phyloP scores from a whole-genome alignment of 1,140 invertebrate species.

The Lepidotrigona ventralis region DNA sequence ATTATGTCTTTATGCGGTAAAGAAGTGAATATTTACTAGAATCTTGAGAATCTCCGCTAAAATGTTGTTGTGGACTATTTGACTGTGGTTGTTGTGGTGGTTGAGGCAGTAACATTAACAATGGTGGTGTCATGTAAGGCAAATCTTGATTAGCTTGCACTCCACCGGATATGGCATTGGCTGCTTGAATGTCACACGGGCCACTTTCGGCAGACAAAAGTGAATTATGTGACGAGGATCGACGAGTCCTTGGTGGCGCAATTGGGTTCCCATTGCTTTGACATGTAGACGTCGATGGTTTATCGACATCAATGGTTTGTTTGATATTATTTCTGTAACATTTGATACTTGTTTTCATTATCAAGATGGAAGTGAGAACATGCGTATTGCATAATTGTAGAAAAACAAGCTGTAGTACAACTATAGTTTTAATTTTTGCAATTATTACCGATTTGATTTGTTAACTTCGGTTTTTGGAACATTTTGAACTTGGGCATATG shows the following conservation, averaged over 20 bases:
- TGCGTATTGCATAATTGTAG: not conserved
- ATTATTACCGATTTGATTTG: constrained; percentile 70
- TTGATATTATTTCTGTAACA: constrained; percentile 61
- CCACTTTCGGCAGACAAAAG: constrained; percentile 66
- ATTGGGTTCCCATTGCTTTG: constrained; percentile 71
- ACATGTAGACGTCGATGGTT: constrained; percentile 61
- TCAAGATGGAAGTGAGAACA: not conserved
- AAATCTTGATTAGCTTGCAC: constrained; percentile 92
- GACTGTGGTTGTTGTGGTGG: constrained; percentile 71
- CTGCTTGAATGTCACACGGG: constrained; percentile 84
- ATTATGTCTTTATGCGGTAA: not conserved
- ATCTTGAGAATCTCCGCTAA: constrained; percentile 92
- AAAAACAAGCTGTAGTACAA: not conserved
- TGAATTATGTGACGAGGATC: constrained; percentile 79
- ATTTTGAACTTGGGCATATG: constrained; percentile 84
- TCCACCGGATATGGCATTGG: constrained; percentile 90
- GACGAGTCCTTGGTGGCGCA: constrained; percentile 78
- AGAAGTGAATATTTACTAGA: constrained; percentile 83
- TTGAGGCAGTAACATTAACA: constrained; percentile 79
- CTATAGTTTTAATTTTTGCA: not conserved
- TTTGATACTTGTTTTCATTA: not conserved
- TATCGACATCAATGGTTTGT: constrained; percentile 59
- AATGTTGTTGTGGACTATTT: constrained; percentile 82
- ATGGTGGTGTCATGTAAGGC: constrained; percentile 93
- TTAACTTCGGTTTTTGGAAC: constrained; percentile 74